Conservation (phyloP, 30 jellyfish, hydroid and myxozoan species). For the Aurelia sp. region DNA sequence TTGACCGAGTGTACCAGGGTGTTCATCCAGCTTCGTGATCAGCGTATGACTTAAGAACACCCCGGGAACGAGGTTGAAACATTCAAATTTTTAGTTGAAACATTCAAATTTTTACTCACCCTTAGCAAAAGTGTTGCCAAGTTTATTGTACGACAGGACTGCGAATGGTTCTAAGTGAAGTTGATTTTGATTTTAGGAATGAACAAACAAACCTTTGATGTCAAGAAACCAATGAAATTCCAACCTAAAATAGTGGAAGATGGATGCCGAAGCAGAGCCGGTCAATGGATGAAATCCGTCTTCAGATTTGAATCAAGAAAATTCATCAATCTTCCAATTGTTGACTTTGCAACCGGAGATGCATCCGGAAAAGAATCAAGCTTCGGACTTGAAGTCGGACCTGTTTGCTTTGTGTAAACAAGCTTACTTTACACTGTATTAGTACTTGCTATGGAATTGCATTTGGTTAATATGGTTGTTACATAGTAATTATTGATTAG, state of each 20-base stretch:
- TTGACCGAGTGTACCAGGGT: no score
- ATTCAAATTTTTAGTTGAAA: no score
- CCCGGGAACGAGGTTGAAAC: no score
- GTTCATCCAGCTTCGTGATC: no score
- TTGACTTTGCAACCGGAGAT: conserved; percentile 89
- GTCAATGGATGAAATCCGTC: conserved; percentile 81
- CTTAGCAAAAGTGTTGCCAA: no score
- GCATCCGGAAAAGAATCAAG: conserved; percentile 68
- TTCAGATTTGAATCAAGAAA: conserved; percentile 83
- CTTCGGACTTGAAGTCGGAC: conserved; percentile 97
- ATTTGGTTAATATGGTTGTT: conserved; percentile 66
- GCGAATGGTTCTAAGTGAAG: no score
- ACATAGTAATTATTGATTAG: conserved; percentile 36
- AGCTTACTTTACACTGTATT: conserved; percentile 9
- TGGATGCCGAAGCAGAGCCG: conserved; percentile 78
- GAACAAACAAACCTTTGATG: conserved; percentile 74
- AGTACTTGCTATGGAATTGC: conserved; percentile 34
- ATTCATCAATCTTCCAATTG: conserved; percentile 89
- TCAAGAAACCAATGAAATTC: conserved; percentile 63
- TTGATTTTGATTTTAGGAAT: conserved; percentile 22
- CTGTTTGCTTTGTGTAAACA: conserved; percentile 85
- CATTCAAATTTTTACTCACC: no score
- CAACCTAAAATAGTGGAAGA: conserved; percentile 76
- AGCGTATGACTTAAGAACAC: no score
- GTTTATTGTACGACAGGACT: no score